Evolutionary conservation across 2,888 invertebrate species (phyloP).

Genomic region (Andricus curvator): DNA sequence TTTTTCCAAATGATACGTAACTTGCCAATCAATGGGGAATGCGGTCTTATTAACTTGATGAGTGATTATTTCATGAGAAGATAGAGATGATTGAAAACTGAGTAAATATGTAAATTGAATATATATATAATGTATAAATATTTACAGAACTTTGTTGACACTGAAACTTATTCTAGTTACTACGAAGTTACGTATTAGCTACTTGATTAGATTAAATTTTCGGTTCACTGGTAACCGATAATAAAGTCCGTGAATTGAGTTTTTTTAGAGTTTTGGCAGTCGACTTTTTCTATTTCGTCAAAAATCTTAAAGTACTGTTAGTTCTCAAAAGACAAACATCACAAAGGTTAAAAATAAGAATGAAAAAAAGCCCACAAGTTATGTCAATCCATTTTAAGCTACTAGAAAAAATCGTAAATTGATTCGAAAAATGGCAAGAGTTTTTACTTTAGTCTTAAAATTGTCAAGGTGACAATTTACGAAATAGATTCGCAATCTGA

Average conservation of each 20-base stretch:
- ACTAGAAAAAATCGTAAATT: slow-evolving; percentile 2
- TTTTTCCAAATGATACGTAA: slow-evolving; percentile 31
- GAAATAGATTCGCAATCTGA: neutral
- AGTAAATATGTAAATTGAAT: neutral
- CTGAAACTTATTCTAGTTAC: slow-evolving; percentile 18
- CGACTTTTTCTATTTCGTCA: neutral
- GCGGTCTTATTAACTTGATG: neutral
- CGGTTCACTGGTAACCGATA: neutral
- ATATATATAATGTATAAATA: neutral
- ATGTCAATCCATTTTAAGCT: neutral
- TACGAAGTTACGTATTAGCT: neutral
- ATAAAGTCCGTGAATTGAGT: neutral
- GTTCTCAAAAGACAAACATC: slow-evolving; percentile 3
- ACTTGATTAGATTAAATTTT: neutral
- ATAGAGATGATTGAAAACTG: slow-evolving; percentile 7
- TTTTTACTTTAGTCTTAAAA: neutral
- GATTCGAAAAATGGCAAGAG: slow-evolving; percentile 25
- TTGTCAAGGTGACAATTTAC: neutral
- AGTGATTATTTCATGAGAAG: slow-evolving; percentile 6
- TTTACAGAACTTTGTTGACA: slow-evolving; percentile 2
- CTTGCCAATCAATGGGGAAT: slow-evolving; percentile 35
- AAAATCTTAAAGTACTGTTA: slow-evolving; percentile 2
- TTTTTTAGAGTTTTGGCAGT: neutral
- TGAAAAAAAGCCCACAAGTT: neutral
- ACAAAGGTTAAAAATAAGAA: neutral